Base-by-base conservation (phyloP, 2,797 vertebrate genomes). In the Poecilia wingei region DNA sequence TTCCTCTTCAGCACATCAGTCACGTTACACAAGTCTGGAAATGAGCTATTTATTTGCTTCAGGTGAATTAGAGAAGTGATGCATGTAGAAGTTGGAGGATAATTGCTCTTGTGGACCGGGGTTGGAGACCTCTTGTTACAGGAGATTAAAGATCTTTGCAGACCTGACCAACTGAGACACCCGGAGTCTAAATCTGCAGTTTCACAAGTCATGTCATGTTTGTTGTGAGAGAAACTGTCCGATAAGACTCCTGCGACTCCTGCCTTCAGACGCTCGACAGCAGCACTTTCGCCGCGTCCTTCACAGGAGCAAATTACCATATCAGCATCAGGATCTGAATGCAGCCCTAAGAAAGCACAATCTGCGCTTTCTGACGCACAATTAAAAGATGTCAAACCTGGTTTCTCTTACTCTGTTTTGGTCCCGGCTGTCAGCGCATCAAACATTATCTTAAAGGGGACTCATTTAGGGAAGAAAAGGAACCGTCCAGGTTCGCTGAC, bases 331-430 rank as follows among this genome's bases (percentile, higher is more conserved):
- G 49, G 85, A 94, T 94, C 94, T 93, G 87, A 87, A 87, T 84
- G 87, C 88, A 75, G 90, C 91, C 94, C 92, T n/a, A 92, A 93
- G 86, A 94, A 85, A 91, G 79, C 89, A 84, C 88, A 94, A 94
- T 93, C 91, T 94, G 93, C 89, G 93, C 95, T 94, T 94, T 94
- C 93, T 90, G 89, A 92, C 92, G 87, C 87, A 94, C 95, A 95
- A 96, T 96, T 95, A 96, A 95, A 96, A 97, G 93, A 97, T 95
- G 95, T 96, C 96, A 97, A 96, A 96, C 90, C 88, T 93, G 95
- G 95, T 95, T 95, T 94, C 88, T 95, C 82, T 94, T 87, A 86
- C 94, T 93, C 89, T 95, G 95, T 95, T 93, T 91, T 89, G 94
- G 94, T 94, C 90, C 88, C 88, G 83, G 83, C 94, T 96, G 96